Evolutionary conservation across 2,113 vertebrate genomes (phyloP).

Genomic region (Dermatemys mawii): DNA sequence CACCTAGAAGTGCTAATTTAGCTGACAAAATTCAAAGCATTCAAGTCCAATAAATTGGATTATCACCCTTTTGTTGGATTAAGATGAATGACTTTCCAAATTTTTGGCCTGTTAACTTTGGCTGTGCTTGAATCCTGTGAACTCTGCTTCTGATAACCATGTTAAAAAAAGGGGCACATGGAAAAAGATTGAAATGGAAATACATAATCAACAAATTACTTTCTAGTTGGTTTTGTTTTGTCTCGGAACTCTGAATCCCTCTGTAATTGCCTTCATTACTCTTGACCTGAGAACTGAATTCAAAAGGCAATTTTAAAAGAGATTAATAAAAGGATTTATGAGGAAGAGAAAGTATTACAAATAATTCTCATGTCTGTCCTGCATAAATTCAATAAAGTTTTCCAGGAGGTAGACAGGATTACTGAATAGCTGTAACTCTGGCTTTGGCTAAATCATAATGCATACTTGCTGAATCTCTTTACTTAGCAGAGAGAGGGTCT

Average conservation of each 20-base stretch:
- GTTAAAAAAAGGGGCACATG: background rate
- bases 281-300: slow-evolving; percentile 30
- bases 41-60: slow-evolving; percentile 71
- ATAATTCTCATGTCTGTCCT: background rate
- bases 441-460: background rate
- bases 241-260: slow-evolving; percentile 33
- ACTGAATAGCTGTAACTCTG: background rate
- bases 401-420: background rate
- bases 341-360: slow-evolving; percentile 8
- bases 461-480: background rate
- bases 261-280: slow-evolving; percentile 54
- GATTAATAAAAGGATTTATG: slow-evolving; percentile 41
- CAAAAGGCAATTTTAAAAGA: slow-evolving; percentile 27
- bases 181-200: slow-evolving; percentile 57
- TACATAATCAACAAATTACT: slow-evolving; percentile 41
- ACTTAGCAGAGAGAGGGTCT: background rate
- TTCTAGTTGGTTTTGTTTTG: slow-evolving; percentile 17
- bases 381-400: background rate
- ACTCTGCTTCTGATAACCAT: slow-evolving; percentile 57
- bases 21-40: slow-evolving; percentile 57
- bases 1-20: slow-evolving; percentile 40
- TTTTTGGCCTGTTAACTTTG: slow-evolving; percentile 70
- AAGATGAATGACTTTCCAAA: slow-evolving; percentile 73
- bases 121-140: slow-evolving; percentile 56
- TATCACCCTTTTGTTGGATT: slow-evolving; percentile 67